A percentile compares a stretch with the other conserved stretches of the same genome.
Evolutionary conservation across 1,140 invertebrate genomes (phyloP).

Genomic region (Cheumatopsyche charites): DNA sequence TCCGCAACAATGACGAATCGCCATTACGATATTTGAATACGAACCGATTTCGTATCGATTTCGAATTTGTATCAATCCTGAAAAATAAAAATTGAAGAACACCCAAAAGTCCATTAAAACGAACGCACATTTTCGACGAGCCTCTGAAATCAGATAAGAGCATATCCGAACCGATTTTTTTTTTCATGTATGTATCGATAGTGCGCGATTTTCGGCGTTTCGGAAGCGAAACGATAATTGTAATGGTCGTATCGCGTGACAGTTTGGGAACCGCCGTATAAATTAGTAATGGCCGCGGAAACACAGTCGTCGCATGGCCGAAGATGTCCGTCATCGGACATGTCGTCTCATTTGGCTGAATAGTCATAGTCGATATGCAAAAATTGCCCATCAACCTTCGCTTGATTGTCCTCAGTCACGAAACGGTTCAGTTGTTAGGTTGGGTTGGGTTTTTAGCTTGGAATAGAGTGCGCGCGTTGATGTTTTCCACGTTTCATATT

Average conservation of each 20-base stretch:
- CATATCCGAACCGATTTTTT: not conserved
- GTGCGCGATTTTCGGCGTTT: too few relatives aligned
- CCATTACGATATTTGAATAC: not conserved
- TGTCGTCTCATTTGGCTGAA: conserved; percentile 25
- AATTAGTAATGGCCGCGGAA: conserved; percentile 22
- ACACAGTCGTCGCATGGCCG: conserved; percentile 30
- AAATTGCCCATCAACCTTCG: too few relatives aligned
- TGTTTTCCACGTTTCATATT: too few relatives aligned
- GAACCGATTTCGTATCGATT: conserved; percentile 12
- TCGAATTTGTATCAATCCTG: conserved; percentile 3
- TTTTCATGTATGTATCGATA: too few relatives aligned
- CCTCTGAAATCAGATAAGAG: not conserved
- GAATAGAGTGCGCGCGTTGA: too few relatives aligned
- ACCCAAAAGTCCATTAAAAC: not conserved
- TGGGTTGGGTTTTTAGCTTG: too few relatives aligned
- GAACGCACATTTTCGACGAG: not conserved
- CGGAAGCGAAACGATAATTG: too few relatives aligned
- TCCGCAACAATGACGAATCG: conserved; percentile 11
- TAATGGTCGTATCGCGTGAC: conserved; percentile 20
- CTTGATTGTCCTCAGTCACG: too few relatives aligned
- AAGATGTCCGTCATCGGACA: conserved; percentile 22
- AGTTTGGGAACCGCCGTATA: conserved; percentile 20
- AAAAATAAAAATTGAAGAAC: not conserved
- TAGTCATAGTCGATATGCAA: not conserved
- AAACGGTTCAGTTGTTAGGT: too few relatives aligned